Base-by-base conservation (phyloP, 1,140 invertebrate genomes). In the Triops cancriformis region DNA sequence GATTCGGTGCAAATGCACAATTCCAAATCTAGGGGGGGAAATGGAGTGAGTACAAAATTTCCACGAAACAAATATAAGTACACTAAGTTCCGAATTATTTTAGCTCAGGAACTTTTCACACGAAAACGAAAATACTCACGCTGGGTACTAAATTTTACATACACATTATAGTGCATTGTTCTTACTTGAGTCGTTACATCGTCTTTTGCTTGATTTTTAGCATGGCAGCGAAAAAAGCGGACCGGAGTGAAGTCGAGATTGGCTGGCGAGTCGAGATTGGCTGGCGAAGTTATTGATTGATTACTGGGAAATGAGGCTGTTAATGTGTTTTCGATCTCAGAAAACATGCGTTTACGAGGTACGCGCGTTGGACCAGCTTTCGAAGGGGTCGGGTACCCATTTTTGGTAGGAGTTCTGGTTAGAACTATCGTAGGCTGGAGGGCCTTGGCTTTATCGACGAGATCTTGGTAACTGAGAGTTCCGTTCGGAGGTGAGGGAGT, bases 1-100 rank as follows among this genome's bases (percentile, higher is more conserved):
- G 75, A 75, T 83, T 78, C 6, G 87, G 87, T 79, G 87, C 85
- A 82, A 88, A 87, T 0, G 82, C 84, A 81, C 86, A 86, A 75
- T 83, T 81, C 86, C 87, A 88, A 6, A 88, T 85, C 82, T 87
- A 37, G 31, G 31, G 2, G 7, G 31, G 7, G 2, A 37, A 37
- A 37, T 4, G 31, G 7, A 37, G 31, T 37, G 7, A 37, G 31
- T 37, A 37, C 31, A 37, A 37, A 37, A n/a, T n/a, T n/a, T n/a
- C n/a, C n/a, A n/a, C n/a, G n/a, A n/a, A n/a, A n/a, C n/a, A n/a
- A n/a, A n/a, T n/a, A n/a, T n/a, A n/a, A n/a, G n/a, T n/a, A n/a
- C n/a, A n/a, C n/a, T n/a, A n/a, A n/a, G n/a, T n/a, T n/a, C n/a
- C n/a, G n/a, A n/a, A n/a, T n/a, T n/a, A n/a, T n/a, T n/a, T n/a